Percentiles rank a stretch among this genome's conserved stretches.
Conservation (phyloP, 2,797 vertebrate genomes). For the Sylvia borin region DNA sequence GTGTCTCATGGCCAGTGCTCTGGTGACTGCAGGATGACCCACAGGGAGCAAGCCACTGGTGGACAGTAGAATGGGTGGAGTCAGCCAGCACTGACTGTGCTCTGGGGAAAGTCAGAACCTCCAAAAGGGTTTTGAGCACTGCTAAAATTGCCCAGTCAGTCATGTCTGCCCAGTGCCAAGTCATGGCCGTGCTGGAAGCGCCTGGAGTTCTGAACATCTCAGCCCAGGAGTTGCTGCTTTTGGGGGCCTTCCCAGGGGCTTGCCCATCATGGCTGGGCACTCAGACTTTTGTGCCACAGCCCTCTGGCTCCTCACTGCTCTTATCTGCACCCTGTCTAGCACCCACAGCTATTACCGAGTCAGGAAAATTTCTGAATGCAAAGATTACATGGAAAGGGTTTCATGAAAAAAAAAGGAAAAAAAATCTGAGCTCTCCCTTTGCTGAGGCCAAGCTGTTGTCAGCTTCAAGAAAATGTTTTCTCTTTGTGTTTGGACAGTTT, state of each 20-base stretch:
- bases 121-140: background rate
- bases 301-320: background rate
- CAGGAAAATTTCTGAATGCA: background rate
- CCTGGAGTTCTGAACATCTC: background rate
- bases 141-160: background rate
- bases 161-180: accelerated
- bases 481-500: slow-evolving; percentile 47
- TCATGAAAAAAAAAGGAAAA: background rate
- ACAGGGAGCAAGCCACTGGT: accelerated
- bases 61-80: accelerated
- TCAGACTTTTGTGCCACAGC: background rate
- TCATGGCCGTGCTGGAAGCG: background rate
- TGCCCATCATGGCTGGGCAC: background rate
- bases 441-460: background rate
- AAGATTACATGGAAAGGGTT: background rate
- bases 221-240: background rate
- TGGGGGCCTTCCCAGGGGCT: background rate
- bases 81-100: background rate
- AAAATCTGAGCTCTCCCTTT: background rate
- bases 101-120: background rate
- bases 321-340: background rate
- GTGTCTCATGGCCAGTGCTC: background rate
- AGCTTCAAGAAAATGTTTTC: slow-evolving; percentile 32
- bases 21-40: background rate
- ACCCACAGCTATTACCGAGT: background rate